phyloP scores from a whole-genome alignment of 2,113 vertebrate genomes.

The Rhabdornis inornatus region DNA sequence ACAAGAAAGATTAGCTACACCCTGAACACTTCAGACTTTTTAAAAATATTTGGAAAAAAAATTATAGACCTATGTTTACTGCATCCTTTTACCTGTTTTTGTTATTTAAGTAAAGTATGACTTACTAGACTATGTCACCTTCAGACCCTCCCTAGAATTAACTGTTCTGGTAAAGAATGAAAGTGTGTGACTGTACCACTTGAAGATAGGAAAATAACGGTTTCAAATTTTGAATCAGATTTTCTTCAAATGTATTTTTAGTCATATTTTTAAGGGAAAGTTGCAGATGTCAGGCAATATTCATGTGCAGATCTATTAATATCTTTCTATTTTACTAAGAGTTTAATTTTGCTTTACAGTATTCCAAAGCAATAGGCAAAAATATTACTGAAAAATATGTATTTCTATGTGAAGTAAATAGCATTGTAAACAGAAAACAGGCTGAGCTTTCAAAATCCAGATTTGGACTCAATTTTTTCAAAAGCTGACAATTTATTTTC shows the following conservation, averaged over 20 bases:
- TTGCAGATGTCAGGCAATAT: not conserved
- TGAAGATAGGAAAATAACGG: not conserved
- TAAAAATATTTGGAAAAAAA: not conserved
- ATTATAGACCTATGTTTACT: not conserved
- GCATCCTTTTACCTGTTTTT: not conserved
- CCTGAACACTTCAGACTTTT: not conserved
- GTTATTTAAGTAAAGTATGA: not conserved
- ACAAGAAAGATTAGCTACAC: not conserved
- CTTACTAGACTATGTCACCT: not conserved
- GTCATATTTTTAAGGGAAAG: not conserved
- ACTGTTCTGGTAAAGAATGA: not conserved
- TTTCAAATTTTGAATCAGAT: not conserved
- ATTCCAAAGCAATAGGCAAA: not conserved
- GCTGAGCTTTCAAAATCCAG: not conserved
- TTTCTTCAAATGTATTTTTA: not conserved
- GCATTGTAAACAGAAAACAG: not conserved
- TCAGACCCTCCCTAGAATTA: not conserved
- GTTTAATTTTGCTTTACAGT: not conserved
- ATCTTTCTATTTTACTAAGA: not conserved
- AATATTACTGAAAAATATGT: not conserved
- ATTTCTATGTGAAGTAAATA: not conserved
- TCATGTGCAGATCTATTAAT: not conserved
- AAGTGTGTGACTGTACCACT: not conserved
- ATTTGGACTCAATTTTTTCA: not conserved
- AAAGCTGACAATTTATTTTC: not conserved